Conservation (phyloP, 2,888 invertebrate species). For the Agrotis clavis region DNA sequence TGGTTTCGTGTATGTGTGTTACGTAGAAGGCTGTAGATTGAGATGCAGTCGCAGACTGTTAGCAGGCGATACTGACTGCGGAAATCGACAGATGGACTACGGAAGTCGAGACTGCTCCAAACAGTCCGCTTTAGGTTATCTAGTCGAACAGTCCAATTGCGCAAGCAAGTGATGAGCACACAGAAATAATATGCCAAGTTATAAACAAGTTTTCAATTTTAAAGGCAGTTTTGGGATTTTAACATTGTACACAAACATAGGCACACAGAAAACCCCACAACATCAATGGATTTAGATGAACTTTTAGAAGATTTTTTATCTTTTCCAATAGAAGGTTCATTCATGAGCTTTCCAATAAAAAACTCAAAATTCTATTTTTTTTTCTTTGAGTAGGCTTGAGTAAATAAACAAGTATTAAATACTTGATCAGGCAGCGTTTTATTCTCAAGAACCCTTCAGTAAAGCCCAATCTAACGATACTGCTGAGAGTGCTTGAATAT, state of each 20-base stretch:
- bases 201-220: background rate
- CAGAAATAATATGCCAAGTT: background rate
- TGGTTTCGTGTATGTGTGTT: too few species aligned
- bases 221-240: too few species aligned
- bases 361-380: background rate
- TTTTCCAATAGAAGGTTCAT: background rate
- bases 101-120: too few species aligned
- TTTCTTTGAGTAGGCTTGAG: too few species aligned
- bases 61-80: too few species aligned
- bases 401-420: conserved; percentile 25
- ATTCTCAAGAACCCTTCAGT: conserved; percentile 30
- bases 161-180: background rate
- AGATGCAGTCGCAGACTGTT: too few species aligned
- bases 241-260: too few species aligned
- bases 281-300: background rate
- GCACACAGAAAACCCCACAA: too few species aligned
- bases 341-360: background rate
- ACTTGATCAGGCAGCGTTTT: conserved; percentile 37
- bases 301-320: background rate
- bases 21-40: too few species aligned
- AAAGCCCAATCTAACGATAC: conserved; percentile 16
- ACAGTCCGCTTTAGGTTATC: too few species aligned
- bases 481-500: conserved; percentile 34
- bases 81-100: too few species aligned
- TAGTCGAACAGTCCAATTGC: background rate